A percentile compares a stretch with the other conserved stretches of the same genome.
Evolutionary conservation across 2,888 invertebrate species (phyloP).

Genomic region (Carterocephalus palaemon): DNA sequence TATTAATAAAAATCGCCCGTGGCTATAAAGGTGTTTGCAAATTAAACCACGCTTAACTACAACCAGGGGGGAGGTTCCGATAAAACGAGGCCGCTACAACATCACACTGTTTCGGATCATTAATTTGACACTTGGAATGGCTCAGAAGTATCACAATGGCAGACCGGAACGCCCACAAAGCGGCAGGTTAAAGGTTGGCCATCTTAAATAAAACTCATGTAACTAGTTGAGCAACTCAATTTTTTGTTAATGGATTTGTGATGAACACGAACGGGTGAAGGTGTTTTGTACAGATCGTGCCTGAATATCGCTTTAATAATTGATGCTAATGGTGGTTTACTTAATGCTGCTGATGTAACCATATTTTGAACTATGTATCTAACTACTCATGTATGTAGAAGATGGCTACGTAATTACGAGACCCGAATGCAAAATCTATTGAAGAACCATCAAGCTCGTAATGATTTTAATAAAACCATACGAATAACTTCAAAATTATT

Average conservation of each 20-base stretch:
- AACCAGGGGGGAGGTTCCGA: slow-evolving; percentile 30
- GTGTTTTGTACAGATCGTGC: slow-evolving; percentile 37
- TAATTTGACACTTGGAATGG: slow-evolving; percentile 72
- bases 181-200: slow-evolving; percentile 67
- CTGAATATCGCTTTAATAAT: slow-evolving; percentile 8
- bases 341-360: slow-evolving; percentile 1
- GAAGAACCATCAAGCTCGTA: too few relatives aligned
- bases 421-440: too few relatives aligned
- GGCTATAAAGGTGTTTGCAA: slow-evolving; percentile 16
- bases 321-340: slow-evolving; percentile 8
- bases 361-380: too few relatives aligned
- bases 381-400: too few relatives aligned
- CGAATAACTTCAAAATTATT: slow-evolving; percentile 10
- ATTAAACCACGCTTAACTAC: slow-evolving; percentile 19
- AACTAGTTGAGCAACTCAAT: slow-evolving; percentile 53
- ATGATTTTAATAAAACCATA: too few relatives aligned
- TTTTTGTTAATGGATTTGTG: slow-evolving; percentile 66
- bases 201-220: slow-evolving; percentile 47
- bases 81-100: slow-evolving; percentile 45
- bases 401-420: too few relatives aligned
- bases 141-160: slow-evolving; percentile 62
- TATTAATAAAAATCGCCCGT: slow-evolving; percentile 4
- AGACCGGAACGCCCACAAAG: slow-evolving; percentile 58
- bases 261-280: slow-evolving; percentile 40
- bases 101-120: slow-evolving; percentile 66